Conservation (phyloP, 2,797 vertebrate genomes). For the Dendrocincla tyrannina region DNA sequence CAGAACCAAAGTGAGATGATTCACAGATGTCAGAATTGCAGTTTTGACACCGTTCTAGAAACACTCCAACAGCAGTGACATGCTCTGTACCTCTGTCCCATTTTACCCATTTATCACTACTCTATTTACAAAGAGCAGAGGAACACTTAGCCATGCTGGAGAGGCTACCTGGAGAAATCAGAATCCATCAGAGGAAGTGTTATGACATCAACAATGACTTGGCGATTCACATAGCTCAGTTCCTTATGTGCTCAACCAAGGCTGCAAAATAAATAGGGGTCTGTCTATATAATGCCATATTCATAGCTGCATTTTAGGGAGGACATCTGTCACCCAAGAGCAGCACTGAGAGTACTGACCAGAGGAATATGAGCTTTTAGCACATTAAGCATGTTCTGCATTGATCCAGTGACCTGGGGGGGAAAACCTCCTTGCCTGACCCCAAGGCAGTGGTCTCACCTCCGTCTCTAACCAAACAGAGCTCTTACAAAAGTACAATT, state of each 20-base stretch:
- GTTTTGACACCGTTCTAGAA: background rate
- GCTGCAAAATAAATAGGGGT: background rate
- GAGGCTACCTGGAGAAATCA: background rate
- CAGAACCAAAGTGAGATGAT: background rate
- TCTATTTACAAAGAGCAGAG: background rate
- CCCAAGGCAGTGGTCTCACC: background rate
- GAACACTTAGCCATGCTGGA: background rate
- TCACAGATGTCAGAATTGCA: background rate
- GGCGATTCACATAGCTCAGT: background rate
- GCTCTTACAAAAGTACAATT: background rate
- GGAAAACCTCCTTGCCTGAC: background rate
- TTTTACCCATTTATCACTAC: background rate
- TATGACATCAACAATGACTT: background rate
- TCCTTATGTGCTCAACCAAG: background rate
- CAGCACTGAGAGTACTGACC: background rate
- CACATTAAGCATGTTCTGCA: background rate
- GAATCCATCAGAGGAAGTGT: background rate
- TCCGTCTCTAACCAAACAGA: background rate
- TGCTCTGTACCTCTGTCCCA: background rate
- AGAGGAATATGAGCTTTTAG: background rate
- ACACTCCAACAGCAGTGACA: background rate
- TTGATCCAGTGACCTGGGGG: background rate
- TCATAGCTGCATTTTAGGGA: background rate
- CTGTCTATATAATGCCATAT: background rate
- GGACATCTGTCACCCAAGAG: background rate